phyloP scores from a whole-genome alignment of 1,140 invertebrate genomes.

The Saccostrea glomerata region DNA sequence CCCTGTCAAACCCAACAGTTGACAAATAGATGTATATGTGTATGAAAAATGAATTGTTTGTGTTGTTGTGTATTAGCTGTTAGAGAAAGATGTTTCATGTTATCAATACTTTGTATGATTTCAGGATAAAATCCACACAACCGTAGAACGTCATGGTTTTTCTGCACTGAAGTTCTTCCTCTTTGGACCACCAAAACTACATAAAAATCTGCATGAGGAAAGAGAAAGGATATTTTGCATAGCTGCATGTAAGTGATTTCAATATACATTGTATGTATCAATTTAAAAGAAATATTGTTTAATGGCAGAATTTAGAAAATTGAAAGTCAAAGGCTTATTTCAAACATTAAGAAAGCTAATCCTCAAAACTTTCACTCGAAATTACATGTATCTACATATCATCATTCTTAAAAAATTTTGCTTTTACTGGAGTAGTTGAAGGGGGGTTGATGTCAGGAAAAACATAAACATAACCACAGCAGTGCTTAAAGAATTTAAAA shows the following conservation, averaged over 20 bases:
- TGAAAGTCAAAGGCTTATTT: too few relatives aligned
- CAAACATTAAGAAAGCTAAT: too few relatives aligned
- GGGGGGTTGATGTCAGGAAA: constrained; percentile 65
- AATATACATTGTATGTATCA: neutral
- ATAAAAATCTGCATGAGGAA: constrained; percentile 74
- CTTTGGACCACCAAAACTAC: constrained; percentile 79
- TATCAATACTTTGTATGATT: constrained; percentile 37
- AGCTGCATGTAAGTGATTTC: constrained; percentile 78
- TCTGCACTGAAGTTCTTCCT: constrained; percentile 70
- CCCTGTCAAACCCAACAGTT: too few relatives aligned
- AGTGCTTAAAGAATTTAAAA: too few relatives aligned
- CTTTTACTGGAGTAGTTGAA: constrained; percentile 77
- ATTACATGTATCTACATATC: constrained; percentile 77
- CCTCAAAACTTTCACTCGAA: too few relatives aligned
- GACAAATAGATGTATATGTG: too few relatives aligned
- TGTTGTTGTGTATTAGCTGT: too few relatives aligned
- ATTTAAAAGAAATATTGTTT: constrained; percentile 53
- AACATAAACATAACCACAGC: too few relatives aligned
- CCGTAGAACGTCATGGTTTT: constrained; percentile 69
- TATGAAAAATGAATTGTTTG: too few relatives aligned
- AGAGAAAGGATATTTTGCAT: constrained; percentile 80
- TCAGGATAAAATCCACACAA: constrained; percentile 66
- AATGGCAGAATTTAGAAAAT: neutral
- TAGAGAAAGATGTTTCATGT: neutral
- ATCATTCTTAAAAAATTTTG: constrained; percentile 51